These are phyloP conservation scores for Kryptopterus vitreolus DNA, from an alignment of 2,797 vertebrate species.

Conservation along the genomic window DNA sequence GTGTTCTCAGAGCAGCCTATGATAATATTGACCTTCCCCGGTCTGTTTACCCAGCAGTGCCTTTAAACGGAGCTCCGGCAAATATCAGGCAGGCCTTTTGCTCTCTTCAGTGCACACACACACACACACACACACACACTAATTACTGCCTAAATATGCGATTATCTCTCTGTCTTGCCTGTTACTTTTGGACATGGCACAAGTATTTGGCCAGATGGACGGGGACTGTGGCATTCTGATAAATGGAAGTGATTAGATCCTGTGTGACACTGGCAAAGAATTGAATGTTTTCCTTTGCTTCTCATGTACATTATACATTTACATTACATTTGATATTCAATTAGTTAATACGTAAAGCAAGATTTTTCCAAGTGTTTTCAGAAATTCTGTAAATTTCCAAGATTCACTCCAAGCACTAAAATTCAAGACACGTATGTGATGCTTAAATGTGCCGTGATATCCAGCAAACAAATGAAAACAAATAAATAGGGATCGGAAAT, in stretches of 20 bases:
- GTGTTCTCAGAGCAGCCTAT: constrained; percentile 64
- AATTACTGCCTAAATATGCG: constrained; percentile 69
- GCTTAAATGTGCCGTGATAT: background rate
- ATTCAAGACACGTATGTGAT: background rate
- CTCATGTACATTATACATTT: background rate
- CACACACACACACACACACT: constrained; percentile 49
- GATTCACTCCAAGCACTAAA: background rate
- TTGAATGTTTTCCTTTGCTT: constrained; percentile 19
- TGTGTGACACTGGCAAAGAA: constrained; percentile 34
- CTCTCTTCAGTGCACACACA: constrained; percentile 49
- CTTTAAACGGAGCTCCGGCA: constrained; percentile 75
- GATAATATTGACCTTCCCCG: constrained; percentile 78
- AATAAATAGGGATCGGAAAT: background rate
- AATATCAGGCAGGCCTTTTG: constrained; percentile 69
- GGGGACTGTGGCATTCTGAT: constrained; percentile 45
- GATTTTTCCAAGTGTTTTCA: background rate
- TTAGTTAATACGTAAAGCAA: background rate
- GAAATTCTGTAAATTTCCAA: background rate
- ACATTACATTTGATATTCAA: background rate
- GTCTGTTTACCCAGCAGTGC: constrained; percentile 72
- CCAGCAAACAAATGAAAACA: background rate
- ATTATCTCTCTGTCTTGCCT: constrained; percentile 64
- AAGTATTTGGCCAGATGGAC: constrained; percentile 58
- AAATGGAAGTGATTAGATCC: constrained; percentile 58
- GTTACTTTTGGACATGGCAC: constrained; percentile 68